These are phyloP conservation scores for Campoletis raptor DNA, from an alignment of 2,888 invertebrate species.

Conservation along the genomic window DNA sequence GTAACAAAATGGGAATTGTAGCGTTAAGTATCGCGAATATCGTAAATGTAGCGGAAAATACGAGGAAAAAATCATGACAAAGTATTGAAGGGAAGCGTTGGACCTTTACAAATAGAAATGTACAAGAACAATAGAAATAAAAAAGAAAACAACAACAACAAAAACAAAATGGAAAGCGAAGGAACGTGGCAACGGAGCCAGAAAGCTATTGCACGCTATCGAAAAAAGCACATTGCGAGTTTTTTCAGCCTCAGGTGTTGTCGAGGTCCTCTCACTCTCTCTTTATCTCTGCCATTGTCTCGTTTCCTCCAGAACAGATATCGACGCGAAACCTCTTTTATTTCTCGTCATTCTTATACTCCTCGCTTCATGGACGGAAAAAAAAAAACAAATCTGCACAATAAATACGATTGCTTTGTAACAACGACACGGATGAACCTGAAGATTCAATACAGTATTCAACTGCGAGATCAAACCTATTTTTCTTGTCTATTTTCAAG, in stretches of 20 bases:
- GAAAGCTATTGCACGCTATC: slow-evolving; percentile 56
- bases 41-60: slow-evolving; percentile 33
- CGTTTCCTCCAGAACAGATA: slow-evolving; percentile 46
- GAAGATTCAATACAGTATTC: neutral
- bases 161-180: slow-evolving; percentile 17
- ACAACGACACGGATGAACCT: slow-evolving; percentile 43
- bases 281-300: slow-evolving; percentile 50
- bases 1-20: slow-evolving; percentile 35
- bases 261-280: slow-evolving; percentile 43
- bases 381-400: neutral
- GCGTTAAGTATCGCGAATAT: slow-evolving; percentile 25
- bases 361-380: slow-evolving; percentile 7
- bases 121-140: slow-evolving; percentile 45
- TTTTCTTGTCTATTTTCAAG: neutral
- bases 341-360: slow-evolving; percentile 60
- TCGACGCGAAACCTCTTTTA: slow-evolving; percentile 59
- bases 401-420: slow-evolving; percentile 44
- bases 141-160: slow-evolving; percentile 19
- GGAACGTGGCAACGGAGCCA: slow-evolving; percentile 32
- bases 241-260: slow-evolving; percentile 40
- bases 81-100: slow-evolving; percentile 34
- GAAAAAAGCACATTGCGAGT: slow-evolving; percentile 52
- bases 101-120: slow-evolving; percentile 33
- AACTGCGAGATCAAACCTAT: slow-evolving; percentile 7
- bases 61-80: slow-evolving; percentile 11